Conservation (phyloP, 2,113 vertebrate species). For the Misgurnus anguillicaudatus region DNA sequence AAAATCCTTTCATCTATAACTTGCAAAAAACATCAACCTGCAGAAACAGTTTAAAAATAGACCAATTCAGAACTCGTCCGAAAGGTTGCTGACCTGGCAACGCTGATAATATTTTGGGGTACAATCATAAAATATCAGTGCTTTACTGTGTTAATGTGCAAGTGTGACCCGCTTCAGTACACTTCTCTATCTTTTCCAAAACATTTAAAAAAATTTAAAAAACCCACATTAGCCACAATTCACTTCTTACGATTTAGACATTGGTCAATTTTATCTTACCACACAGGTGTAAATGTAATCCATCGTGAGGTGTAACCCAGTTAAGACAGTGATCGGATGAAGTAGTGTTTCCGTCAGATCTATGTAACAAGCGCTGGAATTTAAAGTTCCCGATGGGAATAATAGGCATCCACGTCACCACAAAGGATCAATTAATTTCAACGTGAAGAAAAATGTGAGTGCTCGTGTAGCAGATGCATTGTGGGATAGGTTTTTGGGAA, state of each 20-base stretch:
- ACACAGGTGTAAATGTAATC: constrained; percentile 21
- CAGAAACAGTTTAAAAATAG: too few relatives aligned
- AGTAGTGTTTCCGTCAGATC: not conserved
- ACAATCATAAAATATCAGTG: too few relatives aligned
- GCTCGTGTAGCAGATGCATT: constrained; percentile 32
- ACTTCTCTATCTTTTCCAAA: too few relatives aligned
- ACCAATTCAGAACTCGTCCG: too few relatives aligned
- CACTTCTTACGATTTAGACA: not conserved
- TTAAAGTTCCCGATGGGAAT: not conserved
- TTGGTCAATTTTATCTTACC: not conserved
- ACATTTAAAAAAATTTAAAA: too few relatives aligned
- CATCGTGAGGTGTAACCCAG: constrained; percentile 19
- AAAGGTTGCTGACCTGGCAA: too few relatives aligned
- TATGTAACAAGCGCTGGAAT: constrained; percentile 5
- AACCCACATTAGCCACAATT: too few relatives aligned
- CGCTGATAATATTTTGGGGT: too few relatives aligned
- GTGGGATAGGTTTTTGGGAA: constrained; percentile 43
- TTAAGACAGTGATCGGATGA: constrained; percentile 26
- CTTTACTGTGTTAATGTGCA: too few relatives aligned
- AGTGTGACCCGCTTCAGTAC: too few relatives aligned
- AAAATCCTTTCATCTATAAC: too few relatives aligned
- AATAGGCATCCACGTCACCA: constrained; percentile 24
- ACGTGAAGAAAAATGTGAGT: constrained; percentile 13
- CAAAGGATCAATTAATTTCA: not conserved
- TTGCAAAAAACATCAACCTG: too few relatives aligned